Evolutionary conservation across 2,113 vertebrate species (phyloP).

Genomic region (Pampusana beccarii): DNA sequence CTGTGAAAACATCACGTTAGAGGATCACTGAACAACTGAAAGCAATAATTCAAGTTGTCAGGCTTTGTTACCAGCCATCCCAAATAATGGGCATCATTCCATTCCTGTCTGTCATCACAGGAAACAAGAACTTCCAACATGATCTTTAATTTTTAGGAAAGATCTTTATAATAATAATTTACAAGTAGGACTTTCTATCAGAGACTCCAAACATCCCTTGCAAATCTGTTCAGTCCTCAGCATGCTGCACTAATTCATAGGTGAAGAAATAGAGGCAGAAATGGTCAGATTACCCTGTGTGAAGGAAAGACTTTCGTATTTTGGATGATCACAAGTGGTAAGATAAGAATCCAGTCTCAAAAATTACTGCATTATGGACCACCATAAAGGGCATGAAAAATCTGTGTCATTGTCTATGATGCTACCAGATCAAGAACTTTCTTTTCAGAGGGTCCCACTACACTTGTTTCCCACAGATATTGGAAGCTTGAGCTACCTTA

Average conservation of each 20-base stretch:
- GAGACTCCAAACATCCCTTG: not conserved
- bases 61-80: constrained; percentile 38
- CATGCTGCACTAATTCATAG: not conserved
- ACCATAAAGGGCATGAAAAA: not conserved
- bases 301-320: not conserved
- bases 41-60: constrained; percentile 36
- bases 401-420: not conserved
- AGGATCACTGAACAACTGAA: constrained; percentile 53
- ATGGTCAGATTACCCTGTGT: not conserved
- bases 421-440: not conserved
- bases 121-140: constrained; percentile 35
- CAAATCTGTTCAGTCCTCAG: not conserved
- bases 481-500: not conserved
- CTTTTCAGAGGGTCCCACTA: not conserved
- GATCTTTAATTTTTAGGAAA: constrained; percentile 30
- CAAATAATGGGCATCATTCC: constrained; percentile 28
- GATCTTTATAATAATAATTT: constrained; percentile 2
- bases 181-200: not conserved
- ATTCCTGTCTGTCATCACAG: not conserved
- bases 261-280: not conserved
- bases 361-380: not conserved
- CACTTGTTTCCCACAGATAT: not conserved
- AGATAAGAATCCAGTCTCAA: not conserved
- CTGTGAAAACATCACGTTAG: constrained; percentile 41
- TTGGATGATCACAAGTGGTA: not conserved